Conservation (phyloP, 2,888 invertebrate genomes). For the Xanthostigma xanthostigma region DNA sequence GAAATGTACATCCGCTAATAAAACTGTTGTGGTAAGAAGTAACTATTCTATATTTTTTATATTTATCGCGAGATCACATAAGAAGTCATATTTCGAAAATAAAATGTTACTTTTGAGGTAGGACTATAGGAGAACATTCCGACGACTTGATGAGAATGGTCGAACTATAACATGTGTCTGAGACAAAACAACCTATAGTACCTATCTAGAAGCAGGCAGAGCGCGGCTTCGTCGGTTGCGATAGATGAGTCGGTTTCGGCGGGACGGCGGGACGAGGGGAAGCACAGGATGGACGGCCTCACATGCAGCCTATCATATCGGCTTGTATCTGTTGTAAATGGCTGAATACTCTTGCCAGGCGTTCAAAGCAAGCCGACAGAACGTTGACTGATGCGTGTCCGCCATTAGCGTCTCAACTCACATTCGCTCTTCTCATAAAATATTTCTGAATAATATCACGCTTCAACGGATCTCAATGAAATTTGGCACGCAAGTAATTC, state of each 20-base stretch:
- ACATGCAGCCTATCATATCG: constrained; percentile 7
- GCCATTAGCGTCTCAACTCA: neutral
- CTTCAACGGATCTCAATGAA: no score
- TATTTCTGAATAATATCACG: no score
- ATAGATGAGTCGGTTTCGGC: no score
- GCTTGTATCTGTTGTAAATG: constrained; percentile 8
- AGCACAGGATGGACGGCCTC: neutral
- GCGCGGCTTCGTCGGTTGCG: no score
- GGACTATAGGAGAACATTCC: no score
- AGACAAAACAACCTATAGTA: no score
- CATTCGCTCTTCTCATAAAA: no score
- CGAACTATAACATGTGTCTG: constrained; percentile 2
- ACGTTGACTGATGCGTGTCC: constrained; percentile 6
- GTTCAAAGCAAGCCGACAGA: constrained; percentile 6
- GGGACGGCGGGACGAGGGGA: neutral
- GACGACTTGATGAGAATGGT: neutral
- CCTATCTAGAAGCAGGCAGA: no score
- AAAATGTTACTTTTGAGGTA: neutral
- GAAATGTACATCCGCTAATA: no score
- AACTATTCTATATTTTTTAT: no score
- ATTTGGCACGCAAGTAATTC: no score
- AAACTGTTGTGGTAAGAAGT: no score
- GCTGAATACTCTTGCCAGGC: constrained; percentile 6
- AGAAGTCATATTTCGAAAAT: neutral
- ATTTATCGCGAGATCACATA: neutral